A percentile compares a stretch with the other conserved stretches of the same genome.
Conservation (phyloP, 2,797 vertebrate genomes). For the Jordanella pulchra region DNA sequence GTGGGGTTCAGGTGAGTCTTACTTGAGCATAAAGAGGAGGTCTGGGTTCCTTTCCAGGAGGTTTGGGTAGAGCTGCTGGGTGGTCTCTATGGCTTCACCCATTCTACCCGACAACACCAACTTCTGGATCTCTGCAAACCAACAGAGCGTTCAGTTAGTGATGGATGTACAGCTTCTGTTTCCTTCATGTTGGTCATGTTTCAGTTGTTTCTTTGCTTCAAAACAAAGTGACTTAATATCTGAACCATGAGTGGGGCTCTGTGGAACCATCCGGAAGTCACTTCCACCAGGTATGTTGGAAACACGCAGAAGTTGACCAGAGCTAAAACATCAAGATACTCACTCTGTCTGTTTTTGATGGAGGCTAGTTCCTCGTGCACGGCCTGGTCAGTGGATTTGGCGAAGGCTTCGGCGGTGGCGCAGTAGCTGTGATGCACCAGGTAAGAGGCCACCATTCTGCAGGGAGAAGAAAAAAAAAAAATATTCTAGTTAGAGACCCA, state of each 20-base stretch:
- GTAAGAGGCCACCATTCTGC: slow-evolving; percentile 96
- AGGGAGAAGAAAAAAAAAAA: accelerated
- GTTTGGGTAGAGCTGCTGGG: slow-evolving; percentile 93
- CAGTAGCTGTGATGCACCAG: slow-evolving; percentile 98
- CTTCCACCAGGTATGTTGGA: not conserved
- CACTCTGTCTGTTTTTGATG: slow-evolving; percentile 98
- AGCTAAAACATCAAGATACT: slow-evolving; percentile 58
- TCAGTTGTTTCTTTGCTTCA: not conserved
- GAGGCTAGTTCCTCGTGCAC: slow-evolving; percentile 97
- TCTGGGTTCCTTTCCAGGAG: slow-evolving; percentile 96
- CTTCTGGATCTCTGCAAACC: slow-evolving; percentile 92
- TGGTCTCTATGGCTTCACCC: slow-evolving; percentile 96
- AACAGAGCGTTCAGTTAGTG: not conserved
- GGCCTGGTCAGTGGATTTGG: slow-evolving; percentile 94
- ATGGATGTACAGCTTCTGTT: too few relatives aligned
- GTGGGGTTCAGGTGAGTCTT: slow-evolving; percentile 51
- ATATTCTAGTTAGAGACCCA: not conserved
- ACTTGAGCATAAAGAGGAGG: slow-evolving; percentile 98
- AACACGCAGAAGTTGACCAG: too few relatives aligned
- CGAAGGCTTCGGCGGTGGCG: slow-evolving; percentile 93
- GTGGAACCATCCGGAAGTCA: not conserved
- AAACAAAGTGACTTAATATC: not conserved
- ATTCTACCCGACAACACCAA: slow-evolving; percentile 94
- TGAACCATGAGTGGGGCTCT: not conserved
- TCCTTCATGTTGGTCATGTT: too few relatives aligned